Evolutionary conservation across 2,888 invertebrate genomes (phyloP).

Genomic region (Cremastinae sp.): DNA sequence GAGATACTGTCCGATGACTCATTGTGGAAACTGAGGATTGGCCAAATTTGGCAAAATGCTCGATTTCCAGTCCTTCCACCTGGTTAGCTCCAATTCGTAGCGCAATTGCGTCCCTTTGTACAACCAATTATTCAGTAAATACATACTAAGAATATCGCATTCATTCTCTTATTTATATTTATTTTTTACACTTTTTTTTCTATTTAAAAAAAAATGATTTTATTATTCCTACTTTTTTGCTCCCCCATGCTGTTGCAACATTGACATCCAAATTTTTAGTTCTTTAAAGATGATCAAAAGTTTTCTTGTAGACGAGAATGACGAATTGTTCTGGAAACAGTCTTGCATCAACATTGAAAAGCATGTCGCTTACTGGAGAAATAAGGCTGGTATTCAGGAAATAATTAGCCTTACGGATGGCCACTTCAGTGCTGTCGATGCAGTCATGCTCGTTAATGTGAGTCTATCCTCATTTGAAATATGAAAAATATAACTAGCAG

Average conservation of each 20-base stretch:
- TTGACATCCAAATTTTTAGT: not conserved
- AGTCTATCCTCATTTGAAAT: too few relatives aligned
- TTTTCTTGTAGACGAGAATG: conserved; percentile 76
- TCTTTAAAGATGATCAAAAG: too few relatives aligned
- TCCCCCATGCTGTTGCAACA: not conserved
- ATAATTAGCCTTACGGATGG: conserved; percentile 82
- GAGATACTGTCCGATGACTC: conserved; percentile 83
- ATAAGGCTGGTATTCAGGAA: conserved; percentile 80
- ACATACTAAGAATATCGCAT: conserved; percentile 64
- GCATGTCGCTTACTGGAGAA: conserved; percentile 83
- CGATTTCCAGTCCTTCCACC: conserved; percentile 74
- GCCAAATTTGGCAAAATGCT: conserved; percentile 73
- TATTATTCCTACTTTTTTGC: not conserved
- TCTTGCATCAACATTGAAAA: conserved; percentile 84
- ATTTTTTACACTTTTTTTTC: not conserved
- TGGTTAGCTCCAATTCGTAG: conserved; percentile 72
- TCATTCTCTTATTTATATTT: too few relatives aligned
- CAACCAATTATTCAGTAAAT: conserved; percentile 70
- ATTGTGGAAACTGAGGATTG: conserved; percentile 82
- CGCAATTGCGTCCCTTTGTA: conserved; percentile 66
- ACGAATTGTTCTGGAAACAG: conserved; percentile 82
- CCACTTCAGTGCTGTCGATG: conserved; percentile 84
- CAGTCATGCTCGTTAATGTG: conserved; percentile 83
- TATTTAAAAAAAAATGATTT: not conserved
- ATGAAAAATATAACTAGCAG: not conserved